These are phyloP conservation scores for Ramphastos sulfuratus DNA, from an alignment of 2,113 vertebrate species.

Conservation along the genomic window DNA sequence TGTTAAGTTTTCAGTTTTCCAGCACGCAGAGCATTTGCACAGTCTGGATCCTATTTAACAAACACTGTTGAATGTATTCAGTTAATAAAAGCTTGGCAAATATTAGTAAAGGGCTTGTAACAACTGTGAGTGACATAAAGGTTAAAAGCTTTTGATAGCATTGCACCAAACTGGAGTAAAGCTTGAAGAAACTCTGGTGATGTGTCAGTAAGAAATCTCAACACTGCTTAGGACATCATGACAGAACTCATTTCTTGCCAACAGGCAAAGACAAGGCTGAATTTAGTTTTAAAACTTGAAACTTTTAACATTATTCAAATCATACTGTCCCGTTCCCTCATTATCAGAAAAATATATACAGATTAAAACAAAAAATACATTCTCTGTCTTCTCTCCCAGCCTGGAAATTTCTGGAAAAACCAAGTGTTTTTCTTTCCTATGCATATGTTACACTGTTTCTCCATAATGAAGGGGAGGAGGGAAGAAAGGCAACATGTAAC, in stretches of 20 bases:
- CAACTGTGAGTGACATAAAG: constrained; percentile 34
- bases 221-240: neutral
- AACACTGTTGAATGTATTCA: constrained; percentile 41
- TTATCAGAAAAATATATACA: neutral
- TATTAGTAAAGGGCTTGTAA: constrained; percentile 66
- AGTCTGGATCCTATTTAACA: constrained; percentile 36
- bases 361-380: constrained; percentile 6
- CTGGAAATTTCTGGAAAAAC: neutral
- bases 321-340: neutral
- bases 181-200: constrained; percentile 7
- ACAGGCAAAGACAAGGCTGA: neutral
- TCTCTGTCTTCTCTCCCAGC: neutral
- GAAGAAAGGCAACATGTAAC: neutral
- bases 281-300: neutral
- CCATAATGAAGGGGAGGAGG: neutral
- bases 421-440: neutral
- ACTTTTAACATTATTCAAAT: neutral
- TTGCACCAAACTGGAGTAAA: neutral
- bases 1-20: constrained; percentile 17
- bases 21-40: neutral
- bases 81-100: constrained; percentile 65
- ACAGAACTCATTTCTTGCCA: neutral
- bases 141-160: constrained; percentile 39
- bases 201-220: neutral
- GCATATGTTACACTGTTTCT: neutral